Base-by-base conservation (phyloP, 1,140 invertebrate species). In the Leptinotarsa defecta region DNA sequence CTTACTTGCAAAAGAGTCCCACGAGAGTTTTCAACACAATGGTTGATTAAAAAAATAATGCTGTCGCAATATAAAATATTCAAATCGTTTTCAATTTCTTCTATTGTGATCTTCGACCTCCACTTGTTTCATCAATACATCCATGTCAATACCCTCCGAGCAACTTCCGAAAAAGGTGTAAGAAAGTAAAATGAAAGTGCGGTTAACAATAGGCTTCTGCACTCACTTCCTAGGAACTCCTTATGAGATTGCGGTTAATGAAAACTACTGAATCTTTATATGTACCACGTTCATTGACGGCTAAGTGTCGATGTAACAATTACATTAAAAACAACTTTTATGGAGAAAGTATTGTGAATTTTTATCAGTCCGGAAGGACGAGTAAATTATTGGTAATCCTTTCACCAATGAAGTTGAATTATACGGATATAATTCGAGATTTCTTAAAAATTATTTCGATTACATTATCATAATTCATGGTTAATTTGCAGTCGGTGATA, bases 281-380 rank as follows among this genome's bases (percentile, higher is more conserved):
- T 57, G n/a, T 57, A 57, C 52, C 52, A 57, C n/a, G 52, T 15
- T 57, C 15, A 17, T 57, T 17, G 52, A 57, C 17, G 15, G 52
- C 15, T 65, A 65, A 65, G 8, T 65, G 63, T 19, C 27, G 27
- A 13, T 34, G 64, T 34, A 65, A 65, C 15, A 34, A 65, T 65
- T 65, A 65, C 64, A 17, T 65, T 27, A 22, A 65, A 65, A 65
- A 65, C 64, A 34, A 65, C 64, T 65, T 22, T 65, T 65, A 34
- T 65, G 20, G 64, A 24, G 64, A 65, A 65, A 65, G 64, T 27
- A 65, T 65, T 20, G 64, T 65, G 64, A n/a, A 65, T 65, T 65
- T 65, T 65, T 27, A 65, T 65, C 64, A 65, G 64, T 65, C 64
- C 15, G 64, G 64, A 65, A 65, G 64, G 20, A 34, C 4, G 20